Evolutionary conservation across 2,888 invertebrate species (phyloP).

Genomic region (Metallyticus violacea): DNA sequence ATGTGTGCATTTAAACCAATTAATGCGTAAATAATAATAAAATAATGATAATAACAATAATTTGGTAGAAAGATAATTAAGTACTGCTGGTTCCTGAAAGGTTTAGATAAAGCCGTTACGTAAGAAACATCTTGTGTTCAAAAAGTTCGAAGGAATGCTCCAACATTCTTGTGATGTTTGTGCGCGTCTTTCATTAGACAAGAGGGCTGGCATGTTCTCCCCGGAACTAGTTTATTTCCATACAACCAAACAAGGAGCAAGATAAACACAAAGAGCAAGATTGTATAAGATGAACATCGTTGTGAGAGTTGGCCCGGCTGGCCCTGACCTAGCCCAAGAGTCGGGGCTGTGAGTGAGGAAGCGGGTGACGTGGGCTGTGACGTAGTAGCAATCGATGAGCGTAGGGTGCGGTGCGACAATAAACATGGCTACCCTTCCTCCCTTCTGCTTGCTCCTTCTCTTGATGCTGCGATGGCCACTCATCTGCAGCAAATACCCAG

Average conservation of each 20-base stretch:
- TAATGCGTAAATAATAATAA: too few relatives aligned
- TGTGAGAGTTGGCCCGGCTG: not conserved
- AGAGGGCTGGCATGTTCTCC: not conserved
- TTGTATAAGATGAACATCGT: not conserved
- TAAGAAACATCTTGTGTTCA: too few relatives aligned
- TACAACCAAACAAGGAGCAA: not conserved
- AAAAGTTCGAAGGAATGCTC: not conserved
- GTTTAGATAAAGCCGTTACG: too few relatives aligned
- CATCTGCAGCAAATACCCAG: not conserved
- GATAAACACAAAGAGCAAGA: not conserved
- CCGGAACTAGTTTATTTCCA: not conserved
- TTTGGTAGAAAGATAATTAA: too few relatives aligned
- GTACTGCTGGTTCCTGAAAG: too few relatives aligned
- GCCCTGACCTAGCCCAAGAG: constrained; percentile 9
- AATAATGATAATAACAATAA: too few relatives aligned
- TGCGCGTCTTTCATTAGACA: not conserved
- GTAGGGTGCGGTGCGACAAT: not conserved
- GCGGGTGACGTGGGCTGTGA: not conserved
- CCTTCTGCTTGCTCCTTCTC: not conserved
- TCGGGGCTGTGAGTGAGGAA: not conserved
- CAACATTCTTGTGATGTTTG: not conserved
- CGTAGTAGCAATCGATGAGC: not conserved
- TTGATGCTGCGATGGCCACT: not conserved
- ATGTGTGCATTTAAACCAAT: too few relatives aligned
- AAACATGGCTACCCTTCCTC: not conserved